phyloP scores from a whole-genome alignment of 1,140 invertebrate species.

The Whitmania pigra region DNA sequence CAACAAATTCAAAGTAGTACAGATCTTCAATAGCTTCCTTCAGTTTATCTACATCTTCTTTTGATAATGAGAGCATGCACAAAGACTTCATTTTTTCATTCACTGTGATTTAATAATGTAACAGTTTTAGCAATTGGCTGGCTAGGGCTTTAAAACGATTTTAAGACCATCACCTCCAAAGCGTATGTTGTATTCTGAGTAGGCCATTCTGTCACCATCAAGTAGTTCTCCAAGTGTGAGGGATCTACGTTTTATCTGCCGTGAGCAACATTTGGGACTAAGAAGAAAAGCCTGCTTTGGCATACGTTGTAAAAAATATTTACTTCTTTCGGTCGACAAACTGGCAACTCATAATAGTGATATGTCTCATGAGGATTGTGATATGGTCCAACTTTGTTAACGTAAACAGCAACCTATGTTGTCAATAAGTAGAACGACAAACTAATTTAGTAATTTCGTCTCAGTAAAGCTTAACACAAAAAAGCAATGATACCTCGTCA shows the following conservation, averaged over 20 bases:
- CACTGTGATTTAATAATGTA: slow-evolving; percentile 25
- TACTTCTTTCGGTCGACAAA: slow-evolving; percentile 46
- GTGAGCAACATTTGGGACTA: neutral
- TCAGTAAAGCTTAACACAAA: too few relatives aligned
- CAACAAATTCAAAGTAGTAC: slow-evolving; percentile 50
- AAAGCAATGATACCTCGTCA: too few relatives aligned
- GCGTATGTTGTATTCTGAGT: slow-evolving; percentile 44
- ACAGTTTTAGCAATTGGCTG: too few relatives aligned
- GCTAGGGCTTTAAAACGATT: neutral
- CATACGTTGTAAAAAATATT: neutral
- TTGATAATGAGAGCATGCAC: slow-evolving; percentile 40
- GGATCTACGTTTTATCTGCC: slow-evolving; percentile 46
- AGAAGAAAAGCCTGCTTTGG: neutral
- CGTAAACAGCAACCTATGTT: slow-evolving; percentile 46
- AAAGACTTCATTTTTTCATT: slow-evolving; percentile 38
- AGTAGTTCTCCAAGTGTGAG: slow-evolving; percentile 47
- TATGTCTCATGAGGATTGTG: slow-evolving; percentile 51
- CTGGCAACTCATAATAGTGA: slow-evolving; percentile 48
- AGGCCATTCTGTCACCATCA: slow-evolving; percentile 49
- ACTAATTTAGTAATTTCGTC: too few relatives aligned
- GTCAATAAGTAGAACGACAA: neutral
- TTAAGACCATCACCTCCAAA: slow-evolving; percentile 38
- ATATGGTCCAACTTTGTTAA: slow-evolving; percentile 51
- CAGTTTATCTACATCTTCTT: slow-evolving; percentile 41
- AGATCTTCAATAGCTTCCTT: slow-evolving; percentile 47